These are phyloP conservation scores for Eledona agricola DNA, from an alignment of 2,888 invertebrate species.

Conservation along the genomic window DNA sequence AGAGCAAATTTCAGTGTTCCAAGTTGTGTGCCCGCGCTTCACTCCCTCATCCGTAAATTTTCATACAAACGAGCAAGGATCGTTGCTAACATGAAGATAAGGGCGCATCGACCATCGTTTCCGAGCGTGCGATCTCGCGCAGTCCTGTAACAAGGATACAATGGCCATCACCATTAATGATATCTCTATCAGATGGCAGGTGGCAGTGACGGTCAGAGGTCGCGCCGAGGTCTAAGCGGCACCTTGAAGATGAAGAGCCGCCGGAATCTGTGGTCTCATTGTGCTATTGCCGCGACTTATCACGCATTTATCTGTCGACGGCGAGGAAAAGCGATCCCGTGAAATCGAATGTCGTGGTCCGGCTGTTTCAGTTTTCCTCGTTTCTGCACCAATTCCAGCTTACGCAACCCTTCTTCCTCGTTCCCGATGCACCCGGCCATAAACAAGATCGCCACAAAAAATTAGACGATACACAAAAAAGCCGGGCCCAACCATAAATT, in stretches of 20 bases:
- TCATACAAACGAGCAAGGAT: too few species aligned
- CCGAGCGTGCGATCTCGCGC: slow-evolving; percentile 26
- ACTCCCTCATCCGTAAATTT: slow-evolving; percentile 1
- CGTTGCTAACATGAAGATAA: slow-evolving; percentile 33
- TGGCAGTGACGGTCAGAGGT: slow-evolving; percentile 57
- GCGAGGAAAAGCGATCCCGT: slow-evolving; percentile 5
- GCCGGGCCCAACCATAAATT: slow-evolving; percentile 26
- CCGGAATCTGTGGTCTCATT: slow-evolving; percentile 48
- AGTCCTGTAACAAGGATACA: slow-evolving; percentile 40
- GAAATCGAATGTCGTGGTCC: slow-evolving; percentile 5
- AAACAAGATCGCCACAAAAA: slow-evolving; percentile 18
- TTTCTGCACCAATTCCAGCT: slow-evolving; percentile 1
- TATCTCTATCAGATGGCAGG: slow-evolving; percentile 58
- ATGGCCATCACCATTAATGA: slow-evolving; percentile 55
- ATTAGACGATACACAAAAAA: slow-evolving; percentile 2
- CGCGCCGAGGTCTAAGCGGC: slow-evolving; percentile 48
- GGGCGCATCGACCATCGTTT: slow-evolving; percentile 9
- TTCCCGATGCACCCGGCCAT: too few species aligned
- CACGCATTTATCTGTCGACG: slow-evolving; percentile 21
- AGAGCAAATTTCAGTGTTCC: too few species aligned
- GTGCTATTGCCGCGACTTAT: slow-evolving; percentile 43
- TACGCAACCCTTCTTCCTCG: too few species aligned
- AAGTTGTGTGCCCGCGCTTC: background rate
- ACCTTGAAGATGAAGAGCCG: slow-evolving; percentile 41
- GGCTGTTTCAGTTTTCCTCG: background rate